Evolutionary conservation across 2,888 invertebrate species (phyloP).

Genomic region (Aplocera efformata): DNA sequence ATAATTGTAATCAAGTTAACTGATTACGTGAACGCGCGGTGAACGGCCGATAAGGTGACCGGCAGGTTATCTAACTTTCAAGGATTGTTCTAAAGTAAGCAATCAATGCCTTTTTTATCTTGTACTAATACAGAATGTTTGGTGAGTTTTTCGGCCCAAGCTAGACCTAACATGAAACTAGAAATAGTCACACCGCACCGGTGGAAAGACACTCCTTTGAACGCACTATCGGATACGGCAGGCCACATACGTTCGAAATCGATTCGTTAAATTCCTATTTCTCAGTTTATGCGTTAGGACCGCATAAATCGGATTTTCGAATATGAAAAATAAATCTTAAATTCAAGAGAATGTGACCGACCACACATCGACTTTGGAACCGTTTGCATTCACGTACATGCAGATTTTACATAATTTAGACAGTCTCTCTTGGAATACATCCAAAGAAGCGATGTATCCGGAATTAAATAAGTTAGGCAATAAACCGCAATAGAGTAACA

Average conservation of each 20-base stretch:
- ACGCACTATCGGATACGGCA: neutral
- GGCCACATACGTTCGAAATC: no score
- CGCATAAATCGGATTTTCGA: no score
- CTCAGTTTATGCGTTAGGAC: no score
- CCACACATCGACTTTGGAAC: no score
- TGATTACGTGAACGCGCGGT: conserved; percentile 25
- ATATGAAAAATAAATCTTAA: no score
- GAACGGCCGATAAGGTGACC: conserved; percentile 28
- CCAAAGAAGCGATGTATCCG: conserved; percentile 23
- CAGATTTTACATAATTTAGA: conserved; percentile 17
- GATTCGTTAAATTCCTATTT: no score
- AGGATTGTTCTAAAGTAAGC: conserved; percentile 20
- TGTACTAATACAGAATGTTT: conserved; percentile 1
- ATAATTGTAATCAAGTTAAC: conserved; percentile 23
- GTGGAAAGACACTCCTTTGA: conserved; percentile 1
- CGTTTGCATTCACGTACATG: conserved; percentile 11
- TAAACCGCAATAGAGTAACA: neutral
- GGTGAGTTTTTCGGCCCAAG: neutral
- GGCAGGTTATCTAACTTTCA: conserved; percentile 24
- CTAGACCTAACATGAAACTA: neutral
- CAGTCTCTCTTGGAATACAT: conserved; percentile 24
- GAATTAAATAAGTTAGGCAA: conserved; percentile 16
- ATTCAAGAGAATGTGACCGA: no score
- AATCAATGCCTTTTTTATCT: conserved; percentile 8
- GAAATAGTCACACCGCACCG: no score